These are phyloP conservation scores for Cyprinodon tularosa DNA, from an alignment of 2,113 vertebrate genomes.

Conservation along the genomic window DNA sequence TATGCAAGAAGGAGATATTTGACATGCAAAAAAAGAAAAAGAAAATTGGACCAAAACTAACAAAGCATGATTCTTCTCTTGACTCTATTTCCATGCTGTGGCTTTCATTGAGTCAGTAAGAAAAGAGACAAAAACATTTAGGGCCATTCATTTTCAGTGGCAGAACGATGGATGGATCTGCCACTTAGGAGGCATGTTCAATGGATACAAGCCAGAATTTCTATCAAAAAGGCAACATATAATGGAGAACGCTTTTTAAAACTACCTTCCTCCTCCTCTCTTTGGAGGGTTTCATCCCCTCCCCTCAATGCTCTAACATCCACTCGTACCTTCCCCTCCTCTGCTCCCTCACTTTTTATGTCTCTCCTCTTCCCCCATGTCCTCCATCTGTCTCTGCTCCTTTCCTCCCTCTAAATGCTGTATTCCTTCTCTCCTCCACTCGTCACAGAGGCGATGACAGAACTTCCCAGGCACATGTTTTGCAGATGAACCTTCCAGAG, in stretches of 20 bases:
- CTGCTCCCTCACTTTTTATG: slow-evolving; percentile 57
- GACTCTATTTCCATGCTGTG: slow-evolving; percentile 12
- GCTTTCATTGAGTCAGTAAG: slow-evolving; percentile 52
- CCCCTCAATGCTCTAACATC: not conserved
- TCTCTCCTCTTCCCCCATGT: slow-evolving; percentile 40
- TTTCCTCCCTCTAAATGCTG: slow-evolving; percentile 26
- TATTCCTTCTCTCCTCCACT: slow-evolving; percentile 39
- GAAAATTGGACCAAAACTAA: slow-evolving; percentile 12
- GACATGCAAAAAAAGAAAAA: too few relatives aligned
- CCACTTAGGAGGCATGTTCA: slow-evolving; percentile 52
- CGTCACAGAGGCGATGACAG: slow-evolving; percentile 68
- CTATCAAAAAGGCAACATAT: slow-evolving; percentile 28
- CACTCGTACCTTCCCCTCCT: slow-evolving; percentile 20
- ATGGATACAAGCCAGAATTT: slow-evolving; percentile 58
- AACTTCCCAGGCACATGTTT: slow-evolving; percentile 70
- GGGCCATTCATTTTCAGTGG: slow-evolving; percentile 21
- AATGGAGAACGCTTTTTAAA: slow-evolving; percentile 56
- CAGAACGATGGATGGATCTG: slow-evolving; percentile 66
- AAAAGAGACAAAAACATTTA: slow-evolving; percentile 38
- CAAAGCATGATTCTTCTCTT: slow-evolving; percentile 26
- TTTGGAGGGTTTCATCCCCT: slow-evolving; percentile 25
- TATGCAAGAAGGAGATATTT: too few relatives aligned
- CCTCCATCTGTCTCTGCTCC: slow-evolving; percentile 56
- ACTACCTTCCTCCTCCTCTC: slow-evolving; percentile 27
- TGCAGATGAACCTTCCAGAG: slow-evolving; percentile 60